phyloP scores from a whole-genome alignment of 2,888 invertebrate species.

The Mythimna loreyi region DNA sequence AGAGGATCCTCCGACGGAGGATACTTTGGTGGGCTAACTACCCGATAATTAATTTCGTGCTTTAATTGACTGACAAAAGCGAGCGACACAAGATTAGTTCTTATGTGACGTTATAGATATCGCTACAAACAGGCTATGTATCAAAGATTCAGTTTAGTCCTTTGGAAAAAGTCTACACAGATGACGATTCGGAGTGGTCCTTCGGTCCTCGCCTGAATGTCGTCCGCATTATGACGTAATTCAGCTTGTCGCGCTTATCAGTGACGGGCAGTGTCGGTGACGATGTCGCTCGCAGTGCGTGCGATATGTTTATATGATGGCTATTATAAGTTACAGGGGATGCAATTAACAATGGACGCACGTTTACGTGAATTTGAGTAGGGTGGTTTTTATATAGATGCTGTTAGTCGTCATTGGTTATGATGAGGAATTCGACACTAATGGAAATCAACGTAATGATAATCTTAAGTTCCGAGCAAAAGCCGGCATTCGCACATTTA shows the following conservation, averaged over 20 bases:
- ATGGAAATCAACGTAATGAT: neutral
- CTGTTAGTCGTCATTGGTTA: neutral
- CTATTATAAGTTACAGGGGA: slow-evolving; percentile 42
- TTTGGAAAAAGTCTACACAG: neutral
- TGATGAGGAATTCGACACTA: neutral
- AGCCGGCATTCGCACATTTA: too few species aligned
- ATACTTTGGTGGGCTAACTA: too few species aligned
- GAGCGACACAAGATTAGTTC: too few species aligned
- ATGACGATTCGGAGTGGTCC: slow-evolving; percentile 4
- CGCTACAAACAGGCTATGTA: neutral
- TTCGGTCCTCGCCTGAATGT: slow-evolving; percentile 49
- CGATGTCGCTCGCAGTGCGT: slow-evolving; percentile 55
- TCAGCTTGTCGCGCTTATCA: slow-evolving; percentile 64
- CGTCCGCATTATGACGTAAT: slow-evolving; percentile 62
- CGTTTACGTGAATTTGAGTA: neutral
- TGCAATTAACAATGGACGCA: slow-evolving; percentile 32
- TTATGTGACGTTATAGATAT: too few species aligned
- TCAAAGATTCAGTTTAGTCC: neutral
- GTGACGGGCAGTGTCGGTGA: slow-evolving; percentile 67
- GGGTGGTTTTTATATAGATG: neutral
- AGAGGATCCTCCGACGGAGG: too few species aligned
- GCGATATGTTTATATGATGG: slow-evolving; percentile 25
- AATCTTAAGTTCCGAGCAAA: too few species aligned
- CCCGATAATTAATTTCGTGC: too few species aligned
- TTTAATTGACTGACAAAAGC: too few species aligned